phyloP scores from a whole-genome alignment of 1,140 invertebrate genomes.

The Apis laboriosa region DNA sequence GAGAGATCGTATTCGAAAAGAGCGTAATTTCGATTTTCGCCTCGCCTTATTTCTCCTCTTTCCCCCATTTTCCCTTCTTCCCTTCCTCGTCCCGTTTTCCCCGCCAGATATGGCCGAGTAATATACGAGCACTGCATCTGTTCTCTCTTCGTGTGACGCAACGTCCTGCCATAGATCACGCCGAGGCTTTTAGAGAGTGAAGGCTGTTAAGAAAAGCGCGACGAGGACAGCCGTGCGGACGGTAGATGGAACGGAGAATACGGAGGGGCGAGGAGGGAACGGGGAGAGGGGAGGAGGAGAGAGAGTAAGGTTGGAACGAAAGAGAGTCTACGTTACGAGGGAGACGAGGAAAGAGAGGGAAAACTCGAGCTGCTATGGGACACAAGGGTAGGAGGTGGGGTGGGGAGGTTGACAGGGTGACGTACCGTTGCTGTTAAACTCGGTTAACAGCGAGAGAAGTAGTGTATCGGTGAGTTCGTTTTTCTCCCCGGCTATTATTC shows the following conservation, averaged over 20 bases:
- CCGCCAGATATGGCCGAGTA: conserved; percentile 77
- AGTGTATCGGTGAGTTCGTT: conserved; percentile 20
- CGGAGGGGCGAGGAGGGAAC: background rate
- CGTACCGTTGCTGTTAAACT: conserved; percentile 79
- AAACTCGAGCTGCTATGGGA: conserved; percentile 25
- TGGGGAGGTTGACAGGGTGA: conserved; percentile 66
- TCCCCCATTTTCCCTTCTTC: background rate
- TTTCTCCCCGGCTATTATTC: conserved; percentile 5
- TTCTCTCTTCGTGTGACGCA: conserved; percentile 81
- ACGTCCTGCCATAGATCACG: conserved; percentile 81
- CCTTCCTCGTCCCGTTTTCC: conserved; percentile 43
- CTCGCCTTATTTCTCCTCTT: background rate
- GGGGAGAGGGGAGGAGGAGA: background rate
- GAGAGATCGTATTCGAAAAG: too few species aligned
- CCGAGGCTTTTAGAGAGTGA: conserved; percentile 79
- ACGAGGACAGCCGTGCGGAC: conserved; percentile 56
- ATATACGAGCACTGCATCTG: conserved; percentile 82
- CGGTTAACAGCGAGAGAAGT: conserved; percentile 60
- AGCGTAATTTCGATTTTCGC: background rate
- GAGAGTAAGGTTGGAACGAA: conserved; percentile 2
- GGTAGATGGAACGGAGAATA: conserved; percentile 32
- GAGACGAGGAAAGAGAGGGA: conserved; percentile 28
- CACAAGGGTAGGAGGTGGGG: conserved; percentile 48
- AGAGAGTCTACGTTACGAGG: conserved; percentile 21
- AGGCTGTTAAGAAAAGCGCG: conserved; percentile 76